phyloP scores from a whole-genome alignment of 2,113 vertebrate species.

The Nesospiza acunhae region DNA sequence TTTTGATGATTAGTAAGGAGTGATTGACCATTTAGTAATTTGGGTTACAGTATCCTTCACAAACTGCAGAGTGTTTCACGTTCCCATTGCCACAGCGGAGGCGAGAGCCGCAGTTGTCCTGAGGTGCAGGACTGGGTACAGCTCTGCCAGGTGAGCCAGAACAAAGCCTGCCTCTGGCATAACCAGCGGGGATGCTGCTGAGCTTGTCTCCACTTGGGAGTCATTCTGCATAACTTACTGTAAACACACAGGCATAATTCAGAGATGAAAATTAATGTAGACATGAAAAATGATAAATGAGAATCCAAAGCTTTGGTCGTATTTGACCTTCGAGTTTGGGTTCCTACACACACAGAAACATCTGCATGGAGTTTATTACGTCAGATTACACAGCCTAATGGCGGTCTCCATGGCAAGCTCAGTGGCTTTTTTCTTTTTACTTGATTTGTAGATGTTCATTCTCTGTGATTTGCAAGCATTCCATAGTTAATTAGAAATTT shows the following conservation, averaged over 20 bases:
- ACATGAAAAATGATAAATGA: neutral
- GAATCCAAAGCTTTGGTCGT: neutral
- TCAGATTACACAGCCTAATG: neutral
- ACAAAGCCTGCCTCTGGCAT: constrained; percentile 36
- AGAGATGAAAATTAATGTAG: neutral
- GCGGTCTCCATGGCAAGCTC: neutral
- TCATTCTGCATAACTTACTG: neutral
- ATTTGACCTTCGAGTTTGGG: neutral
- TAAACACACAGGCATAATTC: constrained; percentile 17
- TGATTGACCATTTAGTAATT: neutral
- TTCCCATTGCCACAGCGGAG: neutral
- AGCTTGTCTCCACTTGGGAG: neutral
- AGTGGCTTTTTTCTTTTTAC: neutral
- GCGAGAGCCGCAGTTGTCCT: neutral
- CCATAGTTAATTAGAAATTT: neutral
- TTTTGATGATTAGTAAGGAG: neutral
- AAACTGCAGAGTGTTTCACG: neutral
- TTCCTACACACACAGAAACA: neutral
- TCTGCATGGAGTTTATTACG: neutral
- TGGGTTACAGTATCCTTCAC: neutral
- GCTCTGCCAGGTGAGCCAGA: constrained; percentile 44
- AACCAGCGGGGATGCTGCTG: neutral
- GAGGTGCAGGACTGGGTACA: neutral
- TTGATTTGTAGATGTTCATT: neutral
- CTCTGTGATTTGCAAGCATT: neutral